Conservation (phyloP, 1,140 invertebrate species). For the Vollenhovia emeryi region DNA sequence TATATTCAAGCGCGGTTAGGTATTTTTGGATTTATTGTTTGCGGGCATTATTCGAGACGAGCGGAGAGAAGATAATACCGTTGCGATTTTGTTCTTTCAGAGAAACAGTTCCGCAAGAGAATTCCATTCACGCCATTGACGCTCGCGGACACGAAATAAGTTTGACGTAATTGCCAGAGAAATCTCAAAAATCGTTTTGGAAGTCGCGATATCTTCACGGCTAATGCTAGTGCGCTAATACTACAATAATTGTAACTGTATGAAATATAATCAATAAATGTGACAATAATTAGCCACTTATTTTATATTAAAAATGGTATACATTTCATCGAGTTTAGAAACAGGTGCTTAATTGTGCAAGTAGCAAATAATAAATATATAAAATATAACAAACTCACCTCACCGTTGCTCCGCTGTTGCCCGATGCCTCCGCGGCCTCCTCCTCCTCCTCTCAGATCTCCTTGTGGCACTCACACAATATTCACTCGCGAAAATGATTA, state of each 20-base stretch:
- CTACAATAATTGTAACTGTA: not conserved
- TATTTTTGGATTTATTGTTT: slow-evolving; percentile 13
- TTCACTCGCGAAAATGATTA: too few species aligned
- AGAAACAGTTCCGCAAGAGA: slow-evolving; percentile 26
- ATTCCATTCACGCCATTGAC: slow-evolving; percentile 13
- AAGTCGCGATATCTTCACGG: not conserved
- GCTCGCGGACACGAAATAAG: not conserved
- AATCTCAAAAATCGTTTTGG: not conserved
- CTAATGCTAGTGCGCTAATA: not conserved
- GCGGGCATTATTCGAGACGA: not conserved
- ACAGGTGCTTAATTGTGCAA: too few species aligned
- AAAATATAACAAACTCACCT: too few species aligned
- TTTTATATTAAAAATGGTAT: not conserved
- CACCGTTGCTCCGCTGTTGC: too few species aligned
- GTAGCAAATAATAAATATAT: too few species aligned
- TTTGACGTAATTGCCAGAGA: not conserved
- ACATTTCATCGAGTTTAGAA: not conserved
- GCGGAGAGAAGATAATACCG: not conserved
- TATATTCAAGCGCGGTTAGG: not conserved
- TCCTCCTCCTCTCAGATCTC: too few species aligned
- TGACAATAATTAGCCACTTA: not conserved
- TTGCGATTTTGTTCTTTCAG: slow-evolving; percentile 34
- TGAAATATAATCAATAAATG: slow-evolving; percentile 37
- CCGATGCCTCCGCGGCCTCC: too few species aligned
- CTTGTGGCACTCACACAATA: too few species aligned